Evolutionary conservation across 2,888 invertebrate species (phyloP).

Genomic region (Drosophila engyochracea): DNA sequence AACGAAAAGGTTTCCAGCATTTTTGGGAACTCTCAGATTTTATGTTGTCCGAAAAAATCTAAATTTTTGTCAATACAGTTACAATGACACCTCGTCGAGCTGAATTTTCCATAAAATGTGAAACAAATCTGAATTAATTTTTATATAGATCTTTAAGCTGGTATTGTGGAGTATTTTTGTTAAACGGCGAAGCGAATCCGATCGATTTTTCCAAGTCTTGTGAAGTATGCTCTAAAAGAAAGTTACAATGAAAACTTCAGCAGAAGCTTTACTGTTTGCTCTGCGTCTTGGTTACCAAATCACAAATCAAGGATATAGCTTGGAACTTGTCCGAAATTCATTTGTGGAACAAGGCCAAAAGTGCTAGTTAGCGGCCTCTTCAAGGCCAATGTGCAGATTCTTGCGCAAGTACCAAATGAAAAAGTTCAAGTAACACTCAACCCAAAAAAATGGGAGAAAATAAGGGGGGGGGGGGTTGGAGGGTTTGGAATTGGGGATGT

Average conservation of each 20-base stretch:
- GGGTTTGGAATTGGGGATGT: background rate
- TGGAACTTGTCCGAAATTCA: background rate
- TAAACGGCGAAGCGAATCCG: background rate
- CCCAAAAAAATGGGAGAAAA: conserved; percentile 2
- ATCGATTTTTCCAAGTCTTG: background rate
- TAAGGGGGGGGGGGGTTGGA: background rate
- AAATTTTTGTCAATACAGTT: background rate
- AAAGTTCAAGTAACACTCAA: conserved; percentile 46
- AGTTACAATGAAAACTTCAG: background rate
- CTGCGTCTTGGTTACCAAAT: background rate
- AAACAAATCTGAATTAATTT: background rate
- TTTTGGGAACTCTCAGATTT: background rate
- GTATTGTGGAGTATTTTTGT: background rate
- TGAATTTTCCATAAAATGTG: background rate
- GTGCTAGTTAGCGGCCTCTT: conserved; percentile 24
- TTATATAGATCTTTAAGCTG: background rate
- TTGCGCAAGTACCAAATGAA: conserved; percentile 49
- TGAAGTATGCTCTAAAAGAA: background rate
- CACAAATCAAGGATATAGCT: background rate
- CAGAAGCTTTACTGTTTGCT: background rate
- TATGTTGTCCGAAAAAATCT: background rate
- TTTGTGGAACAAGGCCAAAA: conserved; percentile 24
- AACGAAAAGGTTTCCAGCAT: background rate
- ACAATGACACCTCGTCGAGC: background rate
- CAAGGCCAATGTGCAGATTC: conserved; percentile 43